Evolutionary conservation across 1,140 invertebrate genomes (phyloP).

Genomic region (Amyelois transitella): DNA sequence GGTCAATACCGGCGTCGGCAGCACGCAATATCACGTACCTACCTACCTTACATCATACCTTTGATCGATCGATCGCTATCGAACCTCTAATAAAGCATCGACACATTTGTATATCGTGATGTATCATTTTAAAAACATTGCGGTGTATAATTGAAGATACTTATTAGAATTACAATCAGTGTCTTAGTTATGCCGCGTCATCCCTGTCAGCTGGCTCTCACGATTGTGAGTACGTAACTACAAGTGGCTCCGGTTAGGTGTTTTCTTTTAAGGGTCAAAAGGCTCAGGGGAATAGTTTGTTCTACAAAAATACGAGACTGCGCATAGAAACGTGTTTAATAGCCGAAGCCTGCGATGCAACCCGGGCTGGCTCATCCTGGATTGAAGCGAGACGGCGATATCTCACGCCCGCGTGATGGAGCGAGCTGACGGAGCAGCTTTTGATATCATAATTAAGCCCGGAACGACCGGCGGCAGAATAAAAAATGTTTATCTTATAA

Average conservation of each 20-base stretch:
- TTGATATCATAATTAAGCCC: constrained; percentile 69
- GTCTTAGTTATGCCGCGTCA: constrained; percentile 36
- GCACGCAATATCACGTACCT: constrained; percentile 8
- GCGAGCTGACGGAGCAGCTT: constrained; percentile 44
- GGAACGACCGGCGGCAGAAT: constrained; percentile 31
- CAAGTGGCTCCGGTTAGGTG: constrained; percentile 32
- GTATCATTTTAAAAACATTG: constrained; percentile 27
- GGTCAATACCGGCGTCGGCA: constrained; percentile 10
- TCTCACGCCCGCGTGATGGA: constrained; percentile 27
- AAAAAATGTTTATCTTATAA: constrained; percentile 58
- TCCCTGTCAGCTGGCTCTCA: constrained; percentile 27
- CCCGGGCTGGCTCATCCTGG: constrained; percentile 32
- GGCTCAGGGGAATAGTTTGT: constrained; percentile 18
- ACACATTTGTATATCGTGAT: constrained; percentile 16
- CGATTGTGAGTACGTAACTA: constrained; percentile 30
- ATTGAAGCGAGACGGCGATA: constrained; percentile 40
- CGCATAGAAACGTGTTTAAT: constrained; percentile 73
- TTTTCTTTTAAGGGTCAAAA: constrained; percentile 28
- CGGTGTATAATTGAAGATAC: constrained; percentile 28
- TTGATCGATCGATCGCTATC: constrained; percentile 18
- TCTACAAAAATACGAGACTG: constrained; percentile 60
- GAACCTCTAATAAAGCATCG: constrained; percentile 25
- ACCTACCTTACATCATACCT: background rate
- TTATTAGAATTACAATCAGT: constrained; percentile 19
- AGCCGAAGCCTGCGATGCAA: constrained; percentile 46